Evolutionary conservation across 1,140 invertebrate species (phyloP), one percentile per base, ranked within the genome.

Genomic region (Conus betulinus): DNA sequence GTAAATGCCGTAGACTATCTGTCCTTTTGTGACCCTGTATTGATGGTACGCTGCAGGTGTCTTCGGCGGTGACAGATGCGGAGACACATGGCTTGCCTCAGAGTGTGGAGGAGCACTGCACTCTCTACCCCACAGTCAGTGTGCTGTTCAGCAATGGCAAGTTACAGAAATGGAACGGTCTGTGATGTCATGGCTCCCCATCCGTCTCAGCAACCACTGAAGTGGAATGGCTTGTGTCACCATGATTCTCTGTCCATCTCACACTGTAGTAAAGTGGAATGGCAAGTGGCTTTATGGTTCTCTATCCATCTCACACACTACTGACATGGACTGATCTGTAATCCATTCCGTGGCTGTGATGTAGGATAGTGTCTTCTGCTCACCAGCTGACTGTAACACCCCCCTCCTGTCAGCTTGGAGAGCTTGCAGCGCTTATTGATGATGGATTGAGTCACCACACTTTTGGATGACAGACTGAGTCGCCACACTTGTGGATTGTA

Each of bases 121-220:
- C 92, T 0, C 86, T 92, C 13, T 92, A 91, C 74, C 92, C 92
- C 8, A 92, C 92, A 53, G 89, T 91, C 82, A 92, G 90, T 79
- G 88, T 93, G 3, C 78, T 93, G 11, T 93, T 92, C 89, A 57
- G 71, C 71, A 85, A 91, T 27, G 90, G 91, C 17, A 85, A 55
- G 39, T 76, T 93, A 5, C 85, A 87, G n/a, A 88, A 89, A 11
- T 93, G 91, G 92, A 86, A 63, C 15, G 79, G 87, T 52, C 87
- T 89, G n/a, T 91, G 57, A 86, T 25, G 25, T 88, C 60, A 13
- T 51, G 17, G 15, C 15, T 5, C 23, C 39, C 10, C 79, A 71
- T 71, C 15, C 20, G 1, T 10, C 17, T 71, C 67, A 20, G 17
- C 17, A 39, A 39, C 60, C 60, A 13, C 10, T 63, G 60, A 63